Percentiles rank a stretch among this genome's conserved stretches.
phyloP scores from a whole-genome alignment of 2,888 invertebrate genomes.

The Creontiades dilutus region DNA sequence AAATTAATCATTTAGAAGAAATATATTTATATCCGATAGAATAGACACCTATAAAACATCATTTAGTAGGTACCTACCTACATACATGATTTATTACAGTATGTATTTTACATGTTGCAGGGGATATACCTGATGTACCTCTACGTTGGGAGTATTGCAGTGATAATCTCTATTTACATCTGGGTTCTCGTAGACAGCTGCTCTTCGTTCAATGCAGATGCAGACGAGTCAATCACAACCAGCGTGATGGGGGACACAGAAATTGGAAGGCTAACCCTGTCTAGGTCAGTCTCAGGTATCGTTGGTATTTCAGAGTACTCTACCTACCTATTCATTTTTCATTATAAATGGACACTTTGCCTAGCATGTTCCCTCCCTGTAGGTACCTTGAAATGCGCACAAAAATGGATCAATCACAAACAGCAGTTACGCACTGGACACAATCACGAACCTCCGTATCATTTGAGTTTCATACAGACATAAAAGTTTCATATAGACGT shows the following conservation, averaged over 20 bases:
- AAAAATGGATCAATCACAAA: too few relatives aligned
- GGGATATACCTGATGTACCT: slow-evolving; percentile 81
- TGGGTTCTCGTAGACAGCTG: slow-evolving; percentile 81
- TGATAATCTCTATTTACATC: slow-evolving; percentile 81
- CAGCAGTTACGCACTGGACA: too few relatives aligned
- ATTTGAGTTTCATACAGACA: too few relatives aligned
- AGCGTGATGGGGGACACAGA: slow-evolving; percentile 79
- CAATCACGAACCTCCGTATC: too few relatives aligned
- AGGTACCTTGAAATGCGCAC: background rate
- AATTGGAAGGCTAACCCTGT: slow-evolving; percentile 78
- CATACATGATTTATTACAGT: too few relatives aligned
- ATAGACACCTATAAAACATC: too few relatives aligned
- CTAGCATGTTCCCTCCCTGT: background rate
- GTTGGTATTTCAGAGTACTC: background rate
- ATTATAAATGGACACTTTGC: background rate
- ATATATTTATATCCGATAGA: too few relatives aligned
- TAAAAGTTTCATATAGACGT: too few relatives aligned
- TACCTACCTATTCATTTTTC: background rate
- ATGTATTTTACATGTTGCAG: slow-evolving; percentile 76
- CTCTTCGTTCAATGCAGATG: slow-evolving; percentile 78
- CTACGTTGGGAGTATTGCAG: slow-evolving; percentile 81
- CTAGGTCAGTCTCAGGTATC: slow-evolving; percentile 57
- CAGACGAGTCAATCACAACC: slow-evolving; percentile 76
- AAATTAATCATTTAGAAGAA: too few relatives aligned
- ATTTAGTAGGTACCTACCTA: too few relatives aligned